These are phyloP conservation scores for Sinocyclocheilus maitianheensis DNA, from an alignment of 2,113 vertebrate species.

Conservation along the genomic window DNA sequence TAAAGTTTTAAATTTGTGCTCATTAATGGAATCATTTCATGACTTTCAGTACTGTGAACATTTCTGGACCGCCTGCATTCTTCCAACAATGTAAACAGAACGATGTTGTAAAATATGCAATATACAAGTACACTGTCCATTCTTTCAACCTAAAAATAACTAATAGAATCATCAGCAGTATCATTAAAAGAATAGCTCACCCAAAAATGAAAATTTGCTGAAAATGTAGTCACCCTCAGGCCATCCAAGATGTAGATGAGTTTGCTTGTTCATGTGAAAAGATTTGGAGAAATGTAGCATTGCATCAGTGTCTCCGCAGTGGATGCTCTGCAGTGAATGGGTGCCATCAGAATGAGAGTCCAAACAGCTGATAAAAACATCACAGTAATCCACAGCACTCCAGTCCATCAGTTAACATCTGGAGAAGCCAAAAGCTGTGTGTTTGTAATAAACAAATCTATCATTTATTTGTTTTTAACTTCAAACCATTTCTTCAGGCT, in stretches of 20 bases:
- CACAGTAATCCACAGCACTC: too few relatives aligned
- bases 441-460: too few relatives aligned
- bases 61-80: neutral
- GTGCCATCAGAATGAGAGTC: too few relatives aligned
- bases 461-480: too few relatives aligned
- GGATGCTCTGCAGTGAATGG: too few relatives aligned
- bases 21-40: neutral
- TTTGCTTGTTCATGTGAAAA: neutral
- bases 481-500: too few relatives aligned
- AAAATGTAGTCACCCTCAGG: neutral
- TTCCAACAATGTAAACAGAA: neutral
- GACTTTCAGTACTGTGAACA: too few relatives aligned
- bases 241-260: neutral
- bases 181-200: neutral
- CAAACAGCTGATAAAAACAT: too few relatives aligned
- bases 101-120: neutral
- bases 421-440: too few relatives aligned
- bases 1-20: neutral
- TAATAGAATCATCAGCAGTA: neutral
- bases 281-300: too few relatives aligned
- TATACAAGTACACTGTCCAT: neutral
- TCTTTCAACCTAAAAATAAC: neutral
- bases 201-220: neutral
- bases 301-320: too few relatives aligned
- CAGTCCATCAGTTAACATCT: too few relatives aligned